phyloP scores from a whole-genome alignment of 2,113 vertebrate genomes.

The Cyprinodon tularosa region DNA sequence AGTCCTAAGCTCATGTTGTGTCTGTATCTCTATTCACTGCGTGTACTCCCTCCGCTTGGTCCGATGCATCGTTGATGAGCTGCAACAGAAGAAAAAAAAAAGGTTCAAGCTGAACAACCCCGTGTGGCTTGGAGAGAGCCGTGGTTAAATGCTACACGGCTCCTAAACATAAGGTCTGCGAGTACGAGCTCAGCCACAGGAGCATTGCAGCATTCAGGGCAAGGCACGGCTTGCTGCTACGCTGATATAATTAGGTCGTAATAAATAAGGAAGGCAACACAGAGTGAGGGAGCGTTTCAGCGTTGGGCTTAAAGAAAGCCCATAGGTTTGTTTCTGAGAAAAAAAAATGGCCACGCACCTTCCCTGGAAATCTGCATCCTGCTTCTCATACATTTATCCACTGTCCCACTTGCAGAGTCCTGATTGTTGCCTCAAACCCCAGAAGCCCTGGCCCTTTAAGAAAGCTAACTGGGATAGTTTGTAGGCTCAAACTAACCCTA shows the following conservation, averaged over 20 bases:
- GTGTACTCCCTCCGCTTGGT: conserved; percentile 34
- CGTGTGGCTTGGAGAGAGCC: conserved; percentile 19
- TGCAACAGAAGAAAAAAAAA: conserved; percentile 4
- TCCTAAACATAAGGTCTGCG: conserved; percentile 55
- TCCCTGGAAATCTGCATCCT: conserved; percentile 18
- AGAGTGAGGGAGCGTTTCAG: conserved; percentile 56
- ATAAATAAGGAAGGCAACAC: conserved; percentile 67
- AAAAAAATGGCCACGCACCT: conserved; percentile 17
- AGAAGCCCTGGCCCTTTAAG: conserved; percentile 67
- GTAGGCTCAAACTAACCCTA: conserved; percentile 66
- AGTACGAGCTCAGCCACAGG: conserved; percentile 43
- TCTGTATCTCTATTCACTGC: conserved; percentile 58
- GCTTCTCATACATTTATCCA: conserved; percentile 34
- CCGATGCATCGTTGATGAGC: conserved; percentile 51
- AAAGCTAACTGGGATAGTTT: conserved; percentile 65
- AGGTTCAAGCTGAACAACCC: conserved; percentile 49
- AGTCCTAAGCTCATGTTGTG: conserved; percentile 53
- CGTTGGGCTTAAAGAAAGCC: conserved; percentile 66
- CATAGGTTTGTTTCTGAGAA: conserved; percentile 56
- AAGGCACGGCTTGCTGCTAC: conserved; percentile 58
- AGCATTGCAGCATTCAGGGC: conserved; percentile 70
- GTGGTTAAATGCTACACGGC: conserved; percentile 65
- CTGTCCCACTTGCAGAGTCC: conserved; percentile 73
- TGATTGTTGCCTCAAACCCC: conserved; percentile 58
- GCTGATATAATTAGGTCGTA: conserved; percentile 74